Evolutionary conservation across 2,888 invertebrate species (phyloP), one percentile per base, ranked within the genome.

Genomic region (Scaptomyza cyrtandrae): DNA sequence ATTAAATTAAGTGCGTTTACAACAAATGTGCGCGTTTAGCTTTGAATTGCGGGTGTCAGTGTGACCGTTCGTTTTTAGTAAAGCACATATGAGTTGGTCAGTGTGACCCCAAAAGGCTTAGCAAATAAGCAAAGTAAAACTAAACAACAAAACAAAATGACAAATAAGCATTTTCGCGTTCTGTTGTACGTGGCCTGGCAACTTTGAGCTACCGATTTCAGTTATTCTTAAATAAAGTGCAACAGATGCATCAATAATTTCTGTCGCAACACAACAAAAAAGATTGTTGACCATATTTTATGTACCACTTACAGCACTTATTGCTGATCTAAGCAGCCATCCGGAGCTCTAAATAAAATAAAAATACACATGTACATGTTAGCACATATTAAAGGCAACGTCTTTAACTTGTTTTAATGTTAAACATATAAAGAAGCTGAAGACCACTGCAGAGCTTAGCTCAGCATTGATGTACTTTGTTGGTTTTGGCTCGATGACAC

Each of bases 281-380:
- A 67, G 67, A 78, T 72, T 61, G 67, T 67, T 73, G 61, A 78
- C 74, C 46, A 44, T 55, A 71, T 61, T 50, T 55, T n/a, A 45
- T 49, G 16, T n/a, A 11, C 19, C 16, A 39, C 27, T 9, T 41
- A 14, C 41, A 24, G 16, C 24, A 31, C 9, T 48, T 61, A 16
- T 7, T 50, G 74, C 74, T 62, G 78, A 73, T 37, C 59, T 49
- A 29, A 29, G 67, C 74, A 59, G 24, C 31, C 74, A 57, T 44
- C 78, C 68, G 62, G 43, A 46, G 55, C 29, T 33, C 29, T 48
- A 29, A 50, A 37, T 6, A 39, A 27, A 41, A 39, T 48, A 45
- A 16, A 45, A n/a, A 43, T 58, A 56, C 29, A 52, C 29, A 27
- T 55, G 50, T 56, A 27, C 53, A 43, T 75, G 45, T 14, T 14